Conservation (phyloP, 2,888 invertebrate species). For the Scaptodrosophila latifasciaeformis region DNA sequence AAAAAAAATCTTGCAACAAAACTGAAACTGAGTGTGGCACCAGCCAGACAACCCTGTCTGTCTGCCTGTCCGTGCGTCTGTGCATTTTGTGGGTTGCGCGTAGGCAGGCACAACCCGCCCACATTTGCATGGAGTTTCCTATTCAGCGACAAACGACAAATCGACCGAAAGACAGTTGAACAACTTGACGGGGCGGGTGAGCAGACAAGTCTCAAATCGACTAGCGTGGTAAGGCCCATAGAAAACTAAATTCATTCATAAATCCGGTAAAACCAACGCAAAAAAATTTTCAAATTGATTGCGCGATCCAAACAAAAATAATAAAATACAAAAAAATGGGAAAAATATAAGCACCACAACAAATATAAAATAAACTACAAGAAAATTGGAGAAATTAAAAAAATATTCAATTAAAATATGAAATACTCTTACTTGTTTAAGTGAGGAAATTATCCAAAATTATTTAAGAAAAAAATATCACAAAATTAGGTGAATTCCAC, state of each 20-base stretch:
- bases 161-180: constrained; percentile 41
- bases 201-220: constrained; percentile 53
- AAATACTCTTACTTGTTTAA: too few species aligned
- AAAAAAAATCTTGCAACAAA: too few species aligned
- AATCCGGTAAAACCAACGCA: constrained; percentile 68
- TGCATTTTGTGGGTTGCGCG: constrained; percentile 58
- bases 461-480: too few species aligned
- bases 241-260: constrained; percentile 66
- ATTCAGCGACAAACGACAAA: constrained; percentile 62
- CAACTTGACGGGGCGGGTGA: constrained; percentile 21
- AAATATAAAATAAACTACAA: too few species aligned
- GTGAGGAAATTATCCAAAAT: too few species aligned
- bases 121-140: constrained; percentile 61
- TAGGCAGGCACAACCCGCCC: constrained; percentile 56
- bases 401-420: neutral
- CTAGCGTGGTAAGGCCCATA: constrained; percentile 35
- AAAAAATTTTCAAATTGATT: constrained; percentile 64
- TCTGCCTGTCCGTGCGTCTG: neutral
- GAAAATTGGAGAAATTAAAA: neutral
- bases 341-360: constrained; percentile 17
- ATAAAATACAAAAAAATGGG: neutral
- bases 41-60: constrained; percentile 32
- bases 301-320: constrained; percentile 41
- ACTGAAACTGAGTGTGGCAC: too few species aligned
- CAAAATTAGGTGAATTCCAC: too few species aligned